Base-by-base conservation (phyloP, 2,113 vertebrate genomes). In the Ploceus nigricollis region DNA sequence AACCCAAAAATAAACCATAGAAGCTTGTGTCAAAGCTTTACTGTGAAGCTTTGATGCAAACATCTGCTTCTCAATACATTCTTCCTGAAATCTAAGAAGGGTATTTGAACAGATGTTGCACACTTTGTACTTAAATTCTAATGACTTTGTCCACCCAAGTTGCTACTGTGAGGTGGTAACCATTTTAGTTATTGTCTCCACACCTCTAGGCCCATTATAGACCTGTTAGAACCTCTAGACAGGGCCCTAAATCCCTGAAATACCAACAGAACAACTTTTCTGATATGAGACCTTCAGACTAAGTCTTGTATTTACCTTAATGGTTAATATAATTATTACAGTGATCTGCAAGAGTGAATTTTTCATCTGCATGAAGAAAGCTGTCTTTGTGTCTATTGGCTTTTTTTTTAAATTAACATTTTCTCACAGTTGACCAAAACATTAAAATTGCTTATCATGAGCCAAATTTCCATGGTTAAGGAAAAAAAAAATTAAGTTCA, bases 81-180 rank as follows among this genome's bases (percentile, higher is more conserved):
- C 39, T 78, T 33, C 39, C 57, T 71, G 48, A 75, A 65, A 82
- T 87, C 37, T 82, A 31, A 42, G 33, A 42, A 45, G 37, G 14
- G 4, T 20, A 23, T 77, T 75, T 84, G 60, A 56, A 57, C 44
- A 78, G 31, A 56, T 76, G 45, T 10, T 84, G 15, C 6, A 31
- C 2, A 10, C 8, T 72, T 91, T 25, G 4, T 87, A 25, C 25
- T 87, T 64, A 21, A 68, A 16, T 60, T 76, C 21, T 39, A 28
- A 65, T 11, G 1, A 35, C 31, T 75, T 89, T 56, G 45, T 69
- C 42, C 15, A 60, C 16, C 2, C 3, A 64, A 20, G 7, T 56
- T 84, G 40, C 40, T 76, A 7, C 31, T 0, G 0, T 48, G 22
- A 63, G 35, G 17, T 47, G 6, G 13, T 53, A 82, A 53, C 5